phyloP scores from a whole-genome alignment of 2,113 vertebrate genomes.

The Takifugu bimaculatus region DNA sequence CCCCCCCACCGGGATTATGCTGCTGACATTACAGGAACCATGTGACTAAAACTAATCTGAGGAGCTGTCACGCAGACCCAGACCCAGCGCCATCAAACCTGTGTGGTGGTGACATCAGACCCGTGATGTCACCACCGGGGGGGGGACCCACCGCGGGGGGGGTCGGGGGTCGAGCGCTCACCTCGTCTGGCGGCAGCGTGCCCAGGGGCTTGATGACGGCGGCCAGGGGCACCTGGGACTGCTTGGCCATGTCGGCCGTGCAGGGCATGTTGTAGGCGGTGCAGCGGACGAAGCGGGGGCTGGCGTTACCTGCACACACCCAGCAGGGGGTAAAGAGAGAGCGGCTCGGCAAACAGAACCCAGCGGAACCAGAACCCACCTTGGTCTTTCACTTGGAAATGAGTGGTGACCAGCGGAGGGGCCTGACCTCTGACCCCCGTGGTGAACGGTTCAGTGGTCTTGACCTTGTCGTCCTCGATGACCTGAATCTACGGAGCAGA shows the following conservation, averaged over 20 bases:
- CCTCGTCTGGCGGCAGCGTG: slow-evolving; percentile 87
- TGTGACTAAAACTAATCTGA: neutral
- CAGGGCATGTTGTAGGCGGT: slow-evolving; percentile 97
- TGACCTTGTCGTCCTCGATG: slow-evolving; percentile 93
- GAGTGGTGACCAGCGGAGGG: slow-evolving; percentile 94
- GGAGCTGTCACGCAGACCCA: too few relatives aligned
- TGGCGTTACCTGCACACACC: slow-evolving; percentile 85
- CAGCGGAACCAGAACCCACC: slow-evolving; percentile 66
- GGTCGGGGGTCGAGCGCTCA: slow-evolving; percentile 51
- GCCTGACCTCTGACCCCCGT: slow-evolving; percentile 93
- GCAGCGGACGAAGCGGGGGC: slow-evolving; percentile 92
- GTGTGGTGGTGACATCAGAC: too few relatives aligned
- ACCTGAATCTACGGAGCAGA: slow-evolving; percentile 87
- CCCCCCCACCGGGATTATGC: slow-evolving; percentile 37
- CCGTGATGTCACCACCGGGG: too few relatives aligned
- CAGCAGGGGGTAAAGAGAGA: neutral
- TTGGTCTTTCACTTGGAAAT: slow-evolving; percentile 96
- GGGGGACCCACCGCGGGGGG: too few relatives aligned
- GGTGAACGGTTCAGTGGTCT: slow-evolving; percentile 87
- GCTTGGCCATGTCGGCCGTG: slow-evolving; percentile 98
- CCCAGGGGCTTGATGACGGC: slow-evolving; percentile 95
- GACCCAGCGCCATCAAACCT: too few relatives aligned
- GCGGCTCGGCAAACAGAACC: neutral
- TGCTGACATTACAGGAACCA: neutral
- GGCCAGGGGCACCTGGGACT: slow-evolving; percentile 96